These are phyloP conservation scores for Zosterops pallidus DNA, from an alignment of 2,113 vertebrate species.

Conservation along the genomic window DNA sequence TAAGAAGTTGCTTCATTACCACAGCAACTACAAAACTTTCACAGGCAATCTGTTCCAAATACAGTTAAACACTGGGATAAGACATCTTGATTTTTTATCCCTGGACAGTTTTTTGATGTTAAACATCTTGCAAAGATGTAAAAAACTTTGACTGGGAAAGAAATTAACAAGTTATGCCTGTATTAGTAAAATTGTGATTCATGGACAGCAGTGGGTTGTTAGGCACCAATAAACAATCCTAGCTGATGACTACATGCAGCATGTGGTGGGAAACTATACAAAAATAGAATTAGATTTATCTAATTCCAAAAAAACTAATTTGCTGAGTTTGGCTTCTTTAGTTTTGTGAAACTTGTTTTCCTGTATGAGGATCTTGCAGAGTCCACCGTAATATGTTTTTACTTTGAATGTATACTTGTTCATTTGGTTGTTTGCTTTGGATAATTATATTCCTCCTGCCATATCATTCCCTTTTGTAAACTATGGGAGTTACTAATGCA, in stretches of 20 bases:
- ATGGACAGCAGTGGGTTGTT: background rate
- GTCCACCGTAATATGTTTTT: constrained; percentile 25
- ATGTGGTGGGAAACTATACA: background rate
- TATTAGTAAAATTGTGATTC: constrained; percentile 4
- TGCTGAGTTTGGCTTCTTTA: background rate
- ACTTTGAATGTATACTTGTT: constrained; percentile 26
- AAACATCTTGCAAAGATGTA: background rate
- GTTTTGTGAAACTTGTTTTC: constrained; percentile 38
- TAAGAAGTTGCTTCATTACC: background rate
- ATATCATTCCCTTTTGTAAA: constrained; percentile 42
- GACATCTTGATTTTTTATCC: background rate
- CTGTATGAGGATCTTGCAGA: background rate
- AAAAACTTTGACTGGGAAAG: background rate
- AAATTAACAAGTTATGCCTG: background rate
- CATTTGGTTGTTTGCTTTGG: constrained; percentile 57
- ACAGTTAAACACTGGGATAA: background rate
- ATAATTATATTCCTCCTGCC: constrained; percentile 53
- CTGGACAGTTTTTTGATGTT: background rate
- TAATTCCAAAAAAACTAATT: constrained; percentile 9
- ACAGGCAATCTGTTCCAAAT: background rate
- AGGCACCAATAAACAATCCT: background rate
- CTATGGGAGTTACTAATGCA: constrained; percentile 38
- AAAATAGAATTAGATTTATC: constrained; percentile 18
- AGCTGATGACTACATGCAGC: background rate
- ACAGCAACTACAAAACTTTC: background rate